Evolutionary conservation across 2,113 vertebrate species (phyloP), one percentile per base, ranked within the genome.

Genomic region (Psittacula cyanocephala): DNA sequence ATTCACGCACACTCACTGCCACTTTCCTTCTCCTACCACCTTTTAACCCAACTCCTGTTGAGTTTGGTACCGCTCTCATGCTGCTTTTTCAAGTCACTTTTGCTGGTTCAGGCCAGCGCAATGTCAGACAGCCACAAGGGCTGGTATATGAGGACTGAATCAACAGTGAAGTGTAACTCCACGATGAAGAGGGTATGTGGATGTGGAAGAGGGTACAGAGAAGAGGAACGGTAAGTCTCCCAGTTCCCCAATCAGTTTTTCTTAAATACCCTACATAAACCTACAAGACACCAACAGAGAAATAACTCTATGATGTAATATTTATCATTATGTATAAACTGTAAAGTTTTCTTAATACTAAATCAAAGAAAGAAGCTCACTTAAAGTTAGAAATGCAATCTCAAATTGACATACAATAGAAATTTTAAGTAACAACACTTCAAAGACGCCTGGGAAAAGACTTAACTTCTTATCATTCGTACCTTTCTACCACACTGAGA

Each of bases 101-200:
- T 83, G 82, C 59, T 74, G 52, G 67, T 82, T 43, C 9, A 52
- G 71, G 39, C 57, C 81, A 89, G 43, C 15, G 25, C 43, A 53
- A 68, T 8, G 4, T 19, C 50, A 81, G 27, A 4, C 3, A 83
- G 50, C 33, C 53, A 78, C 8, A 0, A 82, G 17, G n/a, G 44
- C 49, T 68, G n/a, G 17, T 15, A 17, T 13, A 16, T 7, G 31
- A 70, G 41, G 23, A 50, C 9, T 50, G 83, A 84, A 59, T 37
- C 41, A 6, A 2, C 18, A 53, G 55, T 0, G 1, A 67, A 53
- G 17, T 4, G 8, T 2, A 47, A 62, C 62, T 75, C 29, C 57
- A 31, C n/a, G 16, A 17, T 17, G 4, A 46, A 70, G 79, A 5
- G 6, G 39, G 35, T 47, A 46, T 7, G 31, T 19, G 80, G 31